Percentiles rank a stretch among this genome's conserved stretches.
Conservation (phyloP, 2,797 vertebrate genomes). For the Lagodon rhomboides region DNA sequence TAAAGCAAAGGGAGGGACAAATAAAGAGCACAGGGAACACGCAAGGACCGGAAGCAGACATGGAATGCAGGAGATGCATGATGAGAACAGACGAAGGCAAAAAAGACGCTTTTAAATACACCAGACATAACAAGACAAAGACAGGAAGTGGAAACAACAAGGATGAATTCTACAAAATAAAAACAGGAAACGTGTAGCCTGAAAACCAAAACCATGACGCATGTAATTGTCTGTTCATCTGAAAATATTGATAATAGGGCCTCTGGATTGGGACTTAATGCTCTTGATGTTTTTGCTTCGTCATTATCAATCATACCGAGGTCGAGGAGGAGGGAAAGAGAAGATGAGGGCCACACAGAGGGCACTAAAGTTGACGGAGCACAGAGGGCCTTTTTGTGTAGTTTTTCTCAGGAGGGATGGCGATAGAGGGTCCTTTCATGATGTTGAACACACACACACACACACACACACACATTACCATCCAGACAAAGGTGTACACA, state of each 20-base stretch:
- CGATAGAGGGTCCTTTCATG: slow-evolving; percentile 65
- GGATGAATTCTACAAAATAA: no score
- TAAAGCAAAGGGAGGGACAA: no score
- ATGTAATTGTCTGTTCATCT: background rate
- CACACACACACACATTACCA: slow-evolving; percentile 25
- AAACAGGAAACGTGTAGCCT: background rate
- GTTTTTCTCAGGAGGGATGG: slow-evolving; percentile 56
- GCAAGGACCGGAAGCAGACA: no score
- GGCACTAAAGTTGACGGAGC: slow-evolving; percentile 53
- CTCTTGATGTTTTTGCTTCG: slow-evolving; percentile 5
- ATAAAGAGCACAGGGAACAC: no score
- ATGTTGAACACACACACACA: slow-evolving; percentile 39
- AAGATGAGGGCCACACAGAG: slow-evolving; percentile 53
- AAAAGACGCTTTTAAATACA: no score
- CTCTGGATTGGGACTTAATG: slow-evolving; percentile 4
- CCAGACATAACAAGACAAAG: no score
- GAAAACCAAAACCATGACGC: background rate
- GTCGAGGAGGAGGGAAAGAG: slow-evolving; percentile 18
- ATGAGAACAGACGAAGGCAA: no score
- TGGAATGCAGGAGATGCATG: no score
- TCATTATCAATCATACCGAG: slow-evolving; percentile 36
- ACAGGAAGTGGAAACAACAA: no score
- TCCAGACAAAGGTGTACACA: slow-evolving; percentile 51
- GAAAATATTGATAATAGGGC: background rate
- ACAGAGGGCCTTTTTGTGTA: slow-evolving; percentile 76